Evolutionary conservation across 2,888 invertebrate genomes (phyloP), one percentile per base, ranked within the genome.

Genomic region (Linnaemya vulpina): DNA sequence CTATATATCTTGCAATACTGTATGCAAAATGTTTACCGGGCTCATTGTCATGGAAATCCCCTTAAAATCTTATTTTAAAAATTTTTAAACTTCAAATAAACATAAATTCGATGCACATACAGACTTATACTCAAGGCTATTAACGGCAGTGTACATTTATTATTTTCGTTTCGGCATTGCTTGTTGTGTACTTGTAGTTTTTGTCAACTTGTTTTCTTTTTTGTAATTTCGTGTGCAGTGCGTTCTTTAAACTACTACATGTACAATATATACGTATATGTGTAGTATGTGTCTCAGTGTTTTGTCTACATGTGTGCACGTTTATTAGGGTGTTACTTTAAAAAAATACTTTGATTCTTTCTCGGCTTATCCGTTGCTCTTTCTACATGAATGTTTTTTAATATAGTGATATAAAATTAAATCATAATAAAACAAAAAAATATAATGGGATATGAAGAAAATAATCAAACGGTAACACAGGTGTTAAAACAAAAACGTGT

Each of bases 41-140:
- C 53, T 70, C 0, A 3, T 1, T n/a, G 2, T 3, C 46, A 25
- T 25, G 43, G 17, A 17, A 22, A 38, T 51, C 11, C n/a, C n/a
- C n/a, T 71, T 13, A 53, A 55, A 63, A 46, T 71, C 46, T 35
- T 65, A 71, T 55, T 35, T 35, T 22, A 53, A 40, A 70, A 78
- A 17, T 70, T 63, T 62, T 70, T 65, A 65, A 65, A 71, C 55
- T 73, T 9, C 35, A 65, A 73, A 71, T 22, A 22, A 53, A 73
- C 71, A 79, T 79, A 79, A 79, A 63, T 79, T 55, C 65, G 22
- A 22, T n/a, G 49, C 49, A 62, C 25, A 77, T 20, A 25, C 60
- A 46, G 3, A n/a, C 38, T 22, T 22, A 46, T 5, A 9, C 38
- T 43, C 17, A n/a, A 15, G 13, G n/a, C 43, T 65, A 35, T 40